phyloP scores from a whole-genome alignment of 2,888 invertebrate genomes.

The Stictocephala bisonia region DNA sequence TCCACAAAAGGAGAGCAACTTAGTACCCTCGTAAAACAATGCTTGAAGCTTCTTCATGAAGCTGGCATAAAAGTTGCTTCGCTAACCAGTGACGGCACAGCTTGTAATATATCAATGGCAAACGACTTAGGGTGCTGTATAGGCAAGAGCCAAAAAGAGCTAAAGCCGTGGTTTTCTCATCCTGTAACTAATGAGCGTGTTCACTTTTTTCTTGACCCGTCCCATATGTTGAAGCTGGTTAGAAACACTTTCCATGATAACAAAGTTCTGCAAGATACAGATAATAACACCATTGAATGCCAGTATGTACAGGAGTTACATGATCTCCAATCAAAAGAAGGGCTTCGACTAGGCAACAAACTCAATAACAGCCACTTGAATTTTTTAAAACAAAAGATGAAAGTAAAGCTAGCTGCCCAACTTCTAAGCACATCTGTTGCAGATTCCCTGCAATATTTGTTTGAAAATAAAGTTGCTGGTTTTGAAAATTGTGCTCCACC shows the following conservation, averaged over 20 bases:
- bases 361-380: conserved; percentile 45
- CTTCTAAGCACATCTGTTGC: conserved; percentile 41
- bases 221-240: conserved; percentile 53
- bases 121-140: conserved; percentile 21
- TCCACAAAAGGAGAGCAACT: conserved; percentile 8
- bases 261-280: conserved; percentile 26
- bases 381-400: conserved; percentile 43
- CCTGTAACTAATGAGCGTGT: conserved; percentile 32
- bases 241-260: conserved; percentile 49
- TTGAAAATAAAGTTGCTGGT: neutral
- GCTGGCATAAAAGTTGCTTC: conserved; percentile 26
- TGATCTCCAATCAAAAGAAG: conserved; percentile 46
- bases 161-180: conserved; percentile 40
- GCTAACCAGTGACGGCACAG: conserved; percentile 34
- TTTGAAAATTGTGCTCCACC: conserved; percentile 27
- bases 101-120: conserved; percentile 23
- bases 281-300: conserved; percentile 48
- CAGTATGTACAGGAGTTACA: conserved; percentile 49
- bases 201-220: conserved; percentile 50
- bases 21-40: conserved; percentile 18
- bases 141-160: conserved; percentile 5
- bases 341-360: conserved; percentile 48
- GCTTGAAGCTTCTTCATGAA: conserved; percentile 26
- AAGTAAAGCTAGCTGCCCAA: conserved; percentile 46
- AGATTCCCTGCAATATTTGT: conserved; percentile 32